Evolutionary conservation across 2,888 invertebrate species (phyloP), one percentile per base, ranked within the genome.

Genomic region (Latheticus oryzae): DNA sequence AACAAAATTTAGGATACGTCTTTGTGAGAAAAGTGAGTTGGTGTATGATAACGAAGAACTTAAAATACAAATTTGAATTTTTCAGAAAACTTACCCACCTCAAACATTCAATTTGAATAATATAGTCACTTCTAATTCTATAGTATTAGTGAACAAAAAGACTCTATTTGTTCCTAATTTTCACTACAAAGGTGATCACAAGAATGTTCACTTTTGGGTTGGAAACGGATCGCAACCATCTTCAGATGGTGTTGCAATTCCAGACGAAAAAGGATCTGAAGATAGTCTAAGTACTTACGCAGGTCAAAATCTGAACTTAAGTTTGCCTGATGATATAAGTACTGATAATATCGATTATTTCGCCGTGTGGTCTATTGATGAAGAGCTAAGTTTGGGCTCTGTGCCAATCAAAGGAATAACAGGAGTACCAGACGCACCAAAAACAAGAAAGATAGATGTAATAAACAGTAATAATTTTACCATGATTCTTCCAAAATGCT

Each of bases 141-240:
- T 73, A 17, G 50, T 69, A 3, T 8, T 71, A 21, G 57, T 67
- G 3, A 64, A 73, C 45, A 63, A 68, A 38, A 65, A 65, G 47
- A 71, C 66, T 0, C 48, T 73, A 13, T 69, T 64, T 32, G 60
- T 73, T 13, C 55, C 71, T 11, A 68, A 68, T 61, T 30, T 73
- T 5, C 40, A 60, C 35, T 70, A 69, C 30, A 51, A 63, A 28
- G 64, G 64, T 1, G 43, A 43, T 24, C 48, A 62, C 5, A 42
- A 55, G n/a, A 43, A 61, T 26, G 62, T 67, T 2, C 53, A 65
- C 37, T 72, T 72, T 60, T 68, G 67, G 67, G 66, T 62, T 1
- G 70, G 70, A 13, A 65, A 54, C 12, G 70, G 66, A 4, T 48
- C 37, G 9, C 58, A 33, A 11, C 64, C 65, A 7, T 42, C 56